These are phyloP conservation scores for Mamestra brassicae DNA, from an alignment of 2,888 invertebrate genomes.

Conservation along the genomic window DNA sequence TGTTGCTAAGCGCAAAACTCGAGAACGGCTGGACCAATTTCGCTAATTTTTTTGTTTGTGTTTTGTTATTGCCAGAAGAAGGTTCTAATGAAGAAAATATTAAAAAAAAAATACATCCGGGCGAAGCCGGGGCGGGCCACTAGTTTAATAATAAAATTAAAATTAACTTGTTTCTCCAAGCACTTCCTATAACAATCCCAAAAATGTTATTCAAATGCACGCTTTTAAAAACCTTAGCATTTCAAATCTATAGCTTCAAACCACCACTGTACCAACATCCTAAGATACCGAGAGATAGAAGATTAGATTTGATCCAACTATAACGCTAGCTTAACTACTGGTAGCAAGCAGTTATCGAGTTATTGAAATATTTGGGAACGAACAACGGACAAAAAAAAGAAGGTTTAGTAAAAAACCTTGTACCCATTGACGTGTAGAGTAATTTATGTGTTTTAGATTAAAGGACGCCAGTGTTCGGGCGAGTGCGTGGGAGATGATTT, in stretches of 20 bases:
- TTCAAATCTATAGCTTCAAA: conserved; percentile 16
- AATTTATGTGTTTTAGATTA: conserved; percentile 60
- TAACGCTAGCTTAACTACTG: conserved; percentile 54
- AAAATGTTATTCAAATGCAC: not conserved
- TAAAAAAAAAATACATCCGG: no score
- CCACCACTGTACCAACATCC: conserved; percentile 43
- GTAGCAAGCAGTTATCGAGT: conserved; percentile 66
- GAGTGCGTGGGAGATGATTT: conserved; percentile 48
- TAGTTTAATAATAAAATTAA: no score
- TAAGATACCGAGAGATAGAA: conserved; percentile 65
- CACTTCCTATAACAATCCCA: no score
- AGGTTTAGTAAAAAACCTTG: conserved; percentile 59
- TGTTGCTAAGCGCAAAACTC: no score
- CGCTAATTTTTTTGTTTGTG: no score
- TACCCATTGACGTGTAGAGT: conserved; percentile 60
- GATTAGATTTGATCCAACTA: conserved; percentile 65
- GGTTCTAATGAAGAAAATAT: no score
- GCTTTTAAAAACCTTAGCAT: not conserved
- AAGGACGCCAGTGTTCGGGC: conserved; percentile 31
- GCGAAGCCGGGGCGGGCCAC: no score
- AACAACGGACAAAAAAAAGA: conserved; percentile 45
- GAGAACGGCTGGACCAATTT: no score
- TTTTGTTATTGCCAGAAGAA: no score
- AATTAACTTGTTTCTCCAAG: no score
- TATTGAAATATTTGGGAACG: conserved; percentile 67